These are phyloP conservation scores for Budorcas taxicolor DNA, from an alignment of 2,113 vertebrate species.

Conservation along the genomic window DNA sequence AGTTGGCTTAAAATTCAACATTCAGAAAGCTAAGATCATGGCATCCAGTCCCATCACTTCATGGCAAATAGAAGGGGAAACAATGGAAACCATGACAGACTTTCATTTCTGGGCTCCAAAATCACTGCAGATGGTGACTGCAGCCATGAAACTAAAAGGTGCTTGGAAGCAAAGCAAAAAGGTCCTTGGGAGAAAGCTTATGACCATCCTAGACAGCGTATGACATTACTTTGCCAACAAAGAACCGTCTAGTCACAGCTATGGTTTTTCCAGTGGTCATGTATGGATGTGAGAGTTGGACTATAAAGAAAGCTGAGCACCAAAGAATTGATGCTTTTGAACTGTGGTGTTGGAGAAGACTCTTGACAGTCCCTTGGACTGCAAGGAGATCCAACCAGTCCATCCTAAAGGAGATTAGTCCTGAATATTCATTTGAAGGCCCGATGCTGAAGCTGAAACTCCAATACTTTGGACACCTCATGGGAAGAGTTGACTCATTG, in stretches of 20 bases:
- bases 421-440: not conserved
- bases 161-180: not conserved
- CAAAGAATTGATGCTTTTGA: not conserved
- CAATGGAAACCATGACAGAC: not conserved
- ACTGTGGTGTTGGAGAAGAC: not conserved
- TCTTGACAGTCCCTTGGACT: not conserved
- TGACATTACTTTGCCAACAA: not conserved
- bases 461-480: not conserved
- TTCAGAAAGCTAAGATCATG: not conserved
- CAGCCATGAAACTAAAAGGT: not conserved
- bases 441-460: not conserved
- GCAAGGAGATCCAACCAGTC: not conserved
- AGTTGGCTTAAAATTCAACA: not conserved
- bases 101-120: not conserved
- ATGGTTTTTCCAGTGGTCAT: not conserved
- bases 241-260: not conserved
- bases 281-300: not conserved
- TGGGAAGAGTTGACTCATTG: rapidly evolving
- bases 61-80: not conserved
- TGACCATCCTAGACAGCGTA: not conserved
- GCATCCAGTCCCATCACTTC: not conserved
- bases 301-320: not conserved
- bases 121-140: not conserved
- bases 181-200: not conserved
- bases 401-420: not conserved